phyloP scores from a whole-genome alignment of 1,140 invertebrate genomes.

The Cotesia glomerata region DNA sequence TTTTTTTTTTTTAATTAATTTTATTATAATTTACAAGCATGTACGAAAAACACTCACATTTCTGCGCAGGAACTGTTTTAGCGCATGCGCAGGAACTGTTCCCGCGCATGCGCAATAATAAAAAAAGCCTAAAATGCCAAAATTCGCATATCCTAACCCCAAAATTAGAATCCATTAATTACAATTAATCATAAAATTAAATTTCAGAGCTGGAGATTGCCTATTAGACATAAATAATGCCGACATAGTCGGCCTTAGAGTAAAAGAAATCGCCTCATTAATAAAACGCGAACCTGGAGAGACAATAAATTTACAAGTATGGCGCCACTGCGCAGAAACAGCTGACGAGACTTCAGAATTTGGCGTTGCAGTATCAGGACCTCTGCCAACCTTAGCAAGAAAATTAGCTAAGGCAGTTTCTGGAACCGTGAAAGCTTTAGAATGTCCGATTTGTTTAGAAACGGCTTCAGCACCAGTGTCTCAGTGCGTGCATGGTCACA shows the following conservation, averaged over 20 bases:
- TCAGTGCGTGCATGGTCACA: conserved; percentile 73
- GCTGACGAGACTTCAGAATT: conserved; percentile 42
- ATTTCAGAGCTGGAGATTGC: conserved; percentile 67
- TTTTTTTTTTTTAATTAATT: too few species aligned
- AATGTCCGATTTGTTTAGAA: conserved; percentile 70
- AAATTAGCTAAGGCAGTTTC: conserved; percentile 56
- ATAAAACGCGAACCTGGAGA: conserved; percentile 54
- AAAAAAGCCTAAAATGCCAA: too few species aligned
- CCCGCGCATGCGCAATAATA: too few species aligned
- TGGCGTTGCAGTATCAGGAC: conserved; percentile 48
- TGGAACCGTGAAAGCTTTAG: conserved; percentile 65
- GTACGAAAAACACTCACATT: too few species aligned
- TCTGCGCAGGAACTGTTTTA: too few species aligned
- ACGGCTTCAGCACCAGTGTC: conserved; percentile 68
- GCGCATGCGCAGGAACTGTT: too few species aligned
- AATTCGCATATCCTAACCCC: too few species aligned
- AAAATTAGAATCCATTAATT: too few species aligned
- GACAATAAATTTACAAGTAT: conserved; percentile 50
- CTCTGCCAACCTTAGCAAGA: conserved; percentile 52
- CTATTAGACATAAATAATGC: conserved; percentile 69
- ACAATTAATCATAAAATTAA: neutral
- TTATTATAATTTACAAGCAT: too few species aligned
- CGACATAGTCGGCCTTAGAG: conserved; percentile 67
- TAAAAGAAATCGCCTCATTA: conserved; percentile 66
- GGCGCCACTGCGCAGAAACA: conserved; percentile 59